A percentile compares a stretch with the other conserved stretches of the same genome.
Evolutionary conservation across 2,888 invertebrate genomes (phyloP).

Genomic region (Xestia rhomboidea): DNA sequence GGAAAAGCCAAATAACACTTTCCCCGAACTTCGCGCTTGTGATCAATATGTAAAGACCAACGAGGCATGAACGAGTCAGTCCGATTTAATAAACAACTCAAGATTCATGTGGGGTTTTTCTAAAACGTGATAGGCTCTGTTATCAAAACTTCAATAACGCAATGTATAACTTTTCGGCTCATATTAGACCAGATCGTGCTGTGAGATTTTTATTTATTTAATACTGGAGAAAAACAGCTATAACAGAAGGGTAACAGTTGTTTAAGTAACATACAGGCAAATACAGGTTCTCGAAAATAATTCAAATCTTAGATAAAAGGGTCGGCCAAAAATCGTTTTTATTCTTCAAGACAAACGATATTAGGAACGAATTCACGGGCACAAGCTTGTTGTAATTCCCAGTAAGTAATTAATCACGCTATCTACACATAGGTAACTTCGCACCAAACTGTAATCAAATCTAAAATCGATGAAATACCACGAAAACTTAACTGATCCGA

Average conservation of each 20-base stretch:
- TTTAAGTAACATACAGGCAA: background rate
- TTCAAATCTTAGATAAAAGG: background rate
- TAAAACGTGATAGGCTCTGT: background rate
- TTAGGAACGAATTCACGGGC: background rate
- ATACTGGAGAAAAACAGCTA: background rate
- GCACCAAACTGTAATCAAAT: slow-evolving; percentile 1
- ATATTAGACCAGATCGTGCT: background rate
- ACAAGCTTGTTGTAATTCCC: background rate
- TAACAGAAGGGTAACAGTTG: background rate
- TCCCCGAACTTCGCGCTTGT: background rate
- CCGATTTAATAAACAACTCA: background rate
- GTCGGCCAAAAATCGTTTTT: background rate
- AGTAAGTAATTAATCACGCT: background rate
- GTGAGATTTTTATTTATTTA: background rate
- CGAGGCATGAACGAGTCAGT: no score
- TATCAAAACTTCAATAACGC: background rate
- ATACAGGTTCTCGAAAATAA: background rate
- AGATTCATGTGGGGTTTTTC: background rate
- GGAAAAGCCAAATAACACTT: background rate
- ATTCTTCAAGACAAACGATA: background rate
- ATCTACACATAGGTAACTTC: background rate
- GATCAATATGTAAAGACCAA: background rate
- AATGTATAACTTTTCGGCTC: background rate
- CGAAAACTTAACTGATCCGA: slow-evolving; percentile 11
- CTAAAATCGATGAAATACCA: slow-evolving; percentile 8